Evolutionary conservation across 1,140 invertebrate species (phyloP).

Genomic region (Drosophila serrata): DNA sequence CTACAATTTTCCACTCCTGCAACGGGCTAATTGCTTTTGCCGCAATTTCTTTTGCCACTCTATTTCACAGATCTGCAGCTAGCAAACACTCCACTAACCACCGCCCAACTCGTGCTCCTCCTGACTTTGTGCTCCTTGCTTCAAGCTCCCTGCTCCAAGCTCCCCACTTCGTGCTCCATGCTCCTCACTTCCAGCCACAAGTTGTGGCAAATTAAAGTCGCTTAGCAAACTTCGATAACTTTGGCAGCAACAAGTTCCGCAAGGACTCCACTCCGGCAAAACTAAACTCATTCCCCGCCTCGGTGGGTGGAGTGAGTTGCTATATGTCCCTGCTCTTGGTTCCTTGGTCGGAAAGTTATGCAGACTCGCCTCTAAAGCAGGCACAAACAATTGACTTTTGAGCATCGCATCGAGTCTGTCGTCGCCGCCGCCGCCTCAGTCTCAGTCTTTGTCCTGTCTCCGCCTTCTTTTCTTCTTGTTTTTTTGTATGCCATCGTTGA

Average conservation of each 20-base stretch:
- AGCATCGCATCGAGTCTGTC: slow-evolving; percentile 52
- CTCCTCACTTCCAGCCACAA: slow-evolving; percentile 30
- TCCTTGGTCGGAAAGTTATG: slow-evolving; percentile 56
- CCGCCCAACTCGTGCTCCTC: neutral
- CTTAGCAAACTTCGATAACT: slow-evolving; percentile 52
- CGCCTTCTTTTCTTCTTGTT: neutral
- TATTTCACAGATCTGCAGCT: slow-evolving; percentile 30
- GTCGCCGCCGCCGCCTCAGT: slow-evolving; percentile 8
- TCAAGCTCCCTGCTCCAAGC: too few relatives aligned
- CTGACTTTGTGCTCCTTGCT: neutral
- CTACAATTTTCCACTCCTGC: slow-evolving; percentile 9
- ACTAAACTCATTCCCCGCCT: slow-evolving; percentile 34
- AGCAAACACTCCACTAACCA: slow-evolving; percentile 19
- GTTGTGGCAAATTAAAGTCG: slow-evolving; percentile 52
- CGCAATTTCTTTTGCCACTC: slow-evolving; percentile 43
- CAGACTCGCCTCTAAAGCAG: slow-evolving; percentile 64
- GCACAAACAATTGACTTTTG: slow-evolving; percentile 80
- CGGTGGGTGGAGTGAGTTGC: neutral
- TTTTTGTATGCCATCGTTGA: slow-evolving; percentile 33
- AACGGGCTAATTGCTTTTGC: slow-evolving; percentile 39
- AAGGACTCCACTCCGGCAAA: slow-evolving; percentile 37
- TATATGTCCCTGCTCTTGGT: slow-evolving; percentile 16
- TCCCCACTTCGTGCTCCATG: neutral
- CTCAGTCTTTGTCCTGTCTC: slow-evolving; percentile 1
- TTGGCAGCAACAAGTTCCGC: slow-evolving; percentile 54